Evolutionary conservation across 1,140 invertebrate species (phyloP).

Genomic region (Pachypsylla venusta): DNA sequence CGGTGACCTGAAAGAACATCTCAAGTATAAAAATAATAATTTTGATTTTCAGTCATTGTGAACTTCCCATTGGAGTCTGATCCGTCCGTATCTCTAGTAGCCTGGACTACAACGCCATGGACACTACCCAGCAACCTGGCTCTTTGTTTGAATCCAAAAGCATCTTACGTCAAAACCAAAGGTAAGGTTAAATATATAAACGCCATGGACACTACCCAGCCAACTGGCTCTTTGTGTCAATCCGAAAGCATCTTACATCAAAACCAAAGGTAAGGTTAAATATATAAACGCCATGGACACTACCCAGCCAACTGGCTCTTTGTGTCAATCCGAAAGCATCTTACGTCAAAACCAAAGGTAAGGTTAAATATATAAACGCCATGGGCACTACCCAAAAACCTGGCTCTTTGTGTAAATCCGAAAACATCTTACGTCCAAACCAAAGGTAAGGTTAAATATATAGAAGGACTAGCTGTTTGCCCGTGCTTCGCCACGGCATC

Average conservation of each 20-base stretch:
- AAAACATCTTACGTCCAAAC: conserved; percentile 74
- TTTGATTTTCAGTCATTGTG: conserved; percentile 50
- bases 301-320: conserved; percentile 89
- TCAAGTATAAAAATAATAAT: no score
- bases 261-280: conserved; percentile 48
- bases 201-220: conserved; percentile 97
- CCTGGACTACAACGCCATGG: conserved; percentile 99
- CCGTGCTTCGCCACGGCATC: no score
- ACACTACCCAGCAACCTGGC: conserved; percentile 94
- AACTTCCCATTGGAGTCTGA: conserved; percentile 63
- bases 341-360: conserved; percentile 64
- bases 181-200: no score
- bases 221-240: conserved; percentile 93
- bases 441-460: no score
- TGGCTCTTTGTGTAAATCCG: conserved; percentile 88
- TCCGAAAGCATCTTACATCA: conserved; percentile 73
- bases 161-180: conserved; percentile 70
- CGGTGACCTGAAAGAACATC: no score
- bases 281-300: conserved; percentile 98
- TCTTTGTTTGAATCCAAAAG: conserved; percentile 82
- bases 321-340: conserved; percentile 83
- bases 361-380: no score
- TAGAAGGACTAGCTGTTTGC: no score
- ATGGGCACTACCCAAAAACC: conserved; percentile 96
- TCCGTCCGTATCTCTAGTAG: conserved; percentile 55